phyloP scores from a whole-genome alignment of 2,888 invertebrate genomes.

The Slavum lentiscoides region DNA sequence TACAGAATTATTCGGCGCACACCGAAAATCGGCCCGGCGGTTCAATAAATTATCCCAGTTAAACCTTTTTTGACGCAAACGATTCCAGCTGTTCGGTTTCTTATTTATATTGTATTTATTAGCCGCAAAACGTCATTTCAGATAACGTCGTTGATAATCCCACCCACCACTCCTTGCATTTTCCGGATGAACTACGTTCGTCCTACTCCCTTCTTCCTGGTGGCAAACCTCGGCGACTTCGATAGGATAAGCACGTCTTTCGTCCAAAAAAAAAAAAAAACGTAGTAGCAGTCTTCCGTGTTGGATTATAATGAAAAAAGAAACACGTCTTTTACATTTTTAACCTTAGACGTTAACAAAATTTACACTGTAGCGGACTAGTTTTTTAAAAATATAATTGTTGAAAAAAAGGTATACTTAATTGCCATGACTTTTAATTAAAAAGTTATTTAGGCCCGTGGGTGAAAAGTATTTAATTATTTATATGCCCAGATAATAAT shows the following conservation, averaged over 20 bases:
- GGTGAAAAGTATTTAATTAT: too few species aligned
- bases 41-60: constrained; percentile 51
- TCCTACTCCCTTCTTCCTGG: neutral
- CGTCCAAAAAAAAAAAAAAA: constrained; percentile 16
- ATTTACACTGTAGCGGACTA: neutral
- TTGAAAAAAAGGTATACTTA: too few species aligned
- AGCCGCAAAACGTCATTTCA: constrained; percentile 53
- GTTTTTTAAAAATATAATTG: too few species aligned
- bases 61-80: constrained; percentile 53
- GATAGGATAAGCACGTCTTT: constrained; percentile 29
- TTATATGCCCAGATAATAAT: too few species aligned
- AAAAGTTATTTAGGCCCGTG: too few species aligned
- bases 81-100: constrained; percentile 53
- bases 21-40: constrained; percentile 44
- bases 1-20: constrained; percentile 47
- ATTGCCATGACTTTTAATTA: too few species aligned
- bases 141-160: constrained; percentile 53
- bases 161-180: constrained; percentile 31
- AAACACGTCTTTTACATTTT: neutral
- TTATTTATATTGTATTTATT: constrained; percentile 54
- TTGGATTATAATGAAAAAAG: constrained; percentile 7
- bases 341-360: constrained; percentile 2
- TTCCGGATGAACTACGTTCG: constrained; percentile 45
- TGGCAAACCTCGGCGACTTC: constrained; percentile 17
- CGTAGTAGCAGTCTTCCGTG: neutral